These are phyloP conservation scores for Littorina saxatilis DNA, from an alignment of 1,140 invertebrate species.

Conservation along the genomic window DNA sequence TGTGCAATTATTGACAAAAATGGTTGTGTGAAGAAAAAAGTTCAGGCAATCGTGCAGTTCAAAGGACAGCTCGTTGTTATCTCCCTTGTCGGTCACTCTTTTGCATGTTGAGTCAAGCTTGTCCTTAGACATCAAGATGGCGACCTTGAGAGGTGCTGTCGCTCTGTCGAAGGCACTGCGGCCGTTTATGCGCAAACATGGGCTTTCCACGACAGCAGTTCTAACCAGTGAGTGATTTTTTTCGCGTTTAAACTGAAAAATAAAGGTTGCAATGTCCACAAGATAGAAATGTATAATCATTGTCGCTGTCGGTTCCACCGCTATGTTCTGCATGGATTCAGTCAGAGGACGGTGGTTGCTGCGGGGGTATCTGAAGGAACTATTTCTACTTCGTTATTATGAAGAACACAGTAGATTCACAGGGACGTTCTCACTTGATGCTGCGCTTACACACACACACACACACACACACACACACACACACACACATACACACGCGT, in stretches of 20 bases:
- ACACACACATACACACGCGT: not conserved
- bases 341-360: not conserved
- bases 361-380: not conserved
- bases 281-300: not conserved
- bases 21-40: too few relatives aligned
- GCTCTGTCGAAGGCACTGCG: conserved; percentile 4
- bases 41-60: not conserved
- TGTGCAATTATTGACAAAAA: too few relatives aligned
- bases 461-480: not conserved
- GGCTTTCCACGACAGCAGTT: conserved; percentile 32
- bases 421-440: too few relatives aligned
- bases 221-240: conserved; percentile 18
- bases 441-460: not conserved
- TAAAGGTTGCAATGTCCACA: not conserved
- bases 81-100: not conserved
- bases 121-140: conserved; percentile 26
- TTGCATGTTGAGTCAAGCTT: not conserved
- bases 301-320: not conserved
- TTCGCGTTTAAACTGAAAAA: not conserved
- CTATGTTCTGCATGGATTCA: too few relatives aligned
- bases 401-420: not conserved
- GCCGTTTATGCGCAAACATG: not conserved
- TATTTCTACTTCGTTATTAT: not conserved
- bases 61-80: not conserved
- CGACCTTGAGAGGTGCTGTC: conserved; percentile 33